phyloP scores from a whole-genome alignment of 2,797 vertebrate species.

The Apogon hyalosoma region DNA sequence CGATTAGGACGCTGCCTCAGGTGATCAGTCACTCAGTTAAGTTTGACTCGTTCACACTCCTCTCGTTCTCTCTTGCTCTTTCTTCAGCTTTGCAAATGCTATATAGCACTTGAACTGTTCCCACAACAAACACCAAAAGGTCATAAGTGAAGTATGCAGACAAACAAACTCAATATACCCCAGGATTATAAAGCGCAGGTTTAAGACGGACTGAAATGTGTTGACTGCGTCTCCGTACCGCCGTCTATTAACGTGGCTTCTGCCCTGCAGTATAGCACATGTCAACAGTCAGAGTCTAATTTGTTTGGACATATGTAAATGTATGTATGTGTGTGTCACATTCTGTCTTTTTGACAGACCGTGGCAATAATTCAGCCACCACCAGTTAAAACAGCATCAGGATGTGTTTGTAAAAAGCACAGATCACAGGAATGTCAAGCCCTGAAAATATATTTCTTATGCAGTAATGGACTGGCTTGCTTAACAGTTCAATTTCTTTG shows the following conservation, averaged over 20 bases:
- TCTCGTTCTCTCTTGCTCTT: constrained; percentile 18
- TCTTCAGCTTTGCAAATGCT: background rate
- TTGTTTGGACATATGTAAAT: constrained; percentile 10
- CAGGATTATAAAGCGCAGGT: constrained; percentile 6
- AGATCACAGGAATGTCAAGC: constrained; percentile 4
- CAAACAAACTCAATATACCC: background rate
- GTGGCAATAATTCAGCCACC: background rate
- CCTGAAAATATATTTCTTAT: constrained; percentile 6
- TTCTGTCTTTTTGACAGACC: constrained; percentile 12
- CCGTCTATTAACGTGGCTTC: constrained; percentile 2
- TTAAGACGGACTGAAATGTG: constrained; percentile 18
- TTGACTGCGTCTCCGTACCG: constrained; percentile 6
- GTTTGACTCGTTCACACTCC: constrained; percentile 35
- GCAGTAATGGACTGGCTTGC: background rate
- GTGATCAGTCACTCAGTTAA: constrained; percentile 27
- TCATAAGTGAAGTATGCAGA: background rate
- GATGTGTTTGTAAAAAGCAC: background rate
- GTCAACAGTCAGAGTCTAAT: constrained; percentile 10
- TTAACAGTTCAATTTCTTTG: background rate
- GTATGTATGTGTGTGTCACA: constrained; percentile 3
- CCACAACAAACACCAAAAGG: no score
- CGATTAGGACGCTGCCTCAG: constrained; percentile 39
- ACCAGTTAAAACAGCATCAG: constrained; percentile 8
- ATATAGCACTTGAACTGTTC: no score
- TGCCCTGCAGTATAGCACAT: constrained; percentile 9